Base-by-base conservation (phyloP, 2,113 vertebrate species). In the Micromys minutus region DNA sequence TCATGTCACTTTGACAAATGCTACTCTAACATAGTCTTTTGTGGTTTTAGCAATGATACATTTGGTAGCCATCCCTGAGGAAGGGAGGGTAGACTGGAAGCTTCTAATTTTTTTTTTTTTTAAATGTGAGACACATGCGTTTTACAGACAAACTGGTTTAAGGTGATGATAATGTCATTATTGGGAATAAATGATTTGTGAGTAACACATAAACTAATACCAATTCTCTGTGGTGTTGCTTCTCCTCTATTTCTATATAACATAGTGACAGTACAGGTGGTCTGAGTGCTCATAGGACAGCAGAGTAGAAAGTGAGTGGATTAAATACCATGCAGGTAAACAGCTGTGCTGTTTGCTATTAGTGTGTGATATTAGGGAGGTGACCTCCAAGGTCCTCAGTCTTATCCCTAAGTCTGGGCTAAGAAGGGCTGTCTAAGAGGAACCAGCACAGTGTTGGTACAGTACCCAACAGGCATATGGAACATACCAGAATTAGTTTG, bases 41-140 rank as follows among this genome's bases (percentile, higher is more conserved):
- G 98, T 98, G 98, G 98, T 98, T n/a, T 98, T 98, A 97, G 98
- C 98, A 98, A 98, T 98, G 98, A 98, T 98, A 98, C 95, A 98
- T 98, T 98, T 97, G 97, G 98, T 98, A 98, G 97, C 98, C 98
- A 98, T 98, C 96, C 97, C 97, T 95, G 97, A 98, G 97, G 97
- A 96, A 96, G 97, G 74, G 36, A 90, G 57, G 81, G 87, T 52
- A 94, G 91, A 98, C 96, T 98, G 98, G 98, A 98, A 98, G 98
- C 97, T 97, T 99, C 98, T 98, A 98, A 98, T 98, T 98, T 98
- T 98, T 89, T 42, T 61, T 61, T n/a, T 42, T 85, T 45, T 77
- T 39, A 95, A 96, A 98, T 98, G 98, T 97, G 98, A 98, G 98
- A 98, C 98, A 98, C 97, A 97, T 97, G 96, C 93, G 98, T 98